These are phyloP conservation scores for Calidris pugnax DNA, from an alignment of 2,113 vertebrate species.

Conservation along the genomic window DNA sequence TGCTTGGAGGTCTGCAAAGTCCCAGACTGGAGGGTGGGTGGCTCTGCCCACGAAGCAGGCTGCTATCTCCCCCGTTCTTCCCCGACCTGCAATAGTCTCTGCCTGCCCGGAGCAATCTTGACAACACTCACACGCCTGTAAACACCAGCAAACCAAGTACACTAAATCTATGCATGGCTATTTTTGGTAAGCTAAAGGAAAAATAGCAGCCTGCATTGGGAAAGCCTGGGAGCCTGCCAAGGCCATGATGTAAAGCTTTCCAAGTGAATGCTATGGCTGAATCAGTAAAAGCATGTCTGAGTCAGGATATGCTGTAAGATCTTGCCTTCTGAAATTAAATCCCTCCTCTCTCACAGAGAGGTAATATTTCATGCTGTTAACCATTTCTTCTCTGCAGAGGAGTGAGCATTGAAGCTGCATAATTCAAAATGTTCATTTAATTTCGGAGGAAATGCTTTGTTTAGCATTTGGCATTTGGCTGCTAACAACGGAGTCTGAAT, in stretches of 20 bases:
- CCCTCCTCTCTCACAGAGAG: not conserved
- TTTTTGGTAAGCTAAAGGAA: constrained; percentile 76
- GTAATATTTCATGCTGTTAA: constrained; percentile 10
- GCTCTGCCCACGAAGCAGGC: not conserved
- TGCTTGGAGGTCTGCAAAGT: not conserved
- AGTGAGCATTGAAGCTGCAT: not conserved
- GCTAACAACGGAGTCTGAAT: not conserved
- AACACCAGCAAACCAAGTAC: constrained; percentile 67
- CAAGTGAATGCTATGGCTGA: constrained; percentile 71
- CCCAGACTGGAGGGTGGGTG: not conserved
- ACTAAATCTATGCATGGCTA: constrained; percentile 73
- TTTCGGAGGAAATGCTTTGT: constrained; percentile 37
- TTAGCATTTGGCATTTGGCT: constrained; percentile 48
- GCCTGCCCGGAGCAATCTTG: constrained; percentile 54
- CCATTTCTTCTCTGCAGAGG: not conserved
- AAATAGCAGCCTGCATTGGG: constrained; percentile 76
- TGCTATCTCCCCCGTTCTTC: not conserved
- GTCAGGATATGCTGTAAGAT: constrained; percentile 56
- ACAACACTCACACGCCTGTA: constrained; percentile 58
- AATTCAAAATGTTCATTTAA: constrained; percentile 20
- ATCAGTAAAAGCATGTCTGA: constrained; percentile 73
- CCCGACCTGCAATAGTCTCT: constrained; percentile 11
- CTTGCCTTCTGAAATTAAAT: constrained; percentile 53
- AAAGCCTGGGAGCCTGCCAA: constrained; percentile 74
- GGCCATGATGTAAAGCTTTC: constrained; percentile 76